Evolutionary conservation across 2,797 vertebrate species (phyloP).

Genomic region (Pipistrellus kuhlii): DNA sequence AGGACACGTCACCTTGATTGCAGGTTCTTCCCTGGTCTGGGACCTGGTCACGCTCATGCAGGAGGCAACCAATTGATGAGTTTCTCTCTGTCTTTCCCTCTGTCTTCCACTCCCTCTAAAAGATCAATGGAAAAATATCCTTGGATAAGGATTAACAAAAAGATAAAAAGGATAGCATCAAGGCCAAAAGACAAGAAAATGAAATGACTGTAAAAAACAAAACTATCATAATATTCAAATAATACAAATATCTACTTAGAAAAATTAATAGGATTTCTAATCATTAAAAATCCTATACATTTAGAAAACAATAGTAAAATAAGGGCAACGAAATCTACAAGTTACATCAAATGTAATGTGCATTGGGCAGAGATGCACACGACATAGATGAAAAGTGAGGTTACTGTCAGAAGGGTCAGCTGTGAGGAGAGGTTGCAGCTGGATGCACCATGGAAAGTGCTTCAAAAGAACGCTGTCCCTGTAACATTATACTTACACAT

Average conservation of each 20-base stretch:
- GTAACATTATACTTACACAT: not conserved
- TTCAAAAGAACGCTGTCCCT: not conserved
- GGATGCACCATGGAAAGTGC: not conserved
- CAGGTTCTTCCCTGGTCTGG: too few relatives aligned
- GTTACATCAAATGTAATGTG: not conserved
- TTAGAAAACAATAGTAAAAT: not conserved
- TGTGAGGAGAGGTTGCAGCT: not conserved
- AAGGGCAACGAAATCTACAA: not conserved
- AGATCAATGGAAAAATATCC: too few relatives aligned
- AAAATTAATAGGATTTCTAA: not conserved
- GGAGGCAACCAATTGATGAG: too few relatives aligned
- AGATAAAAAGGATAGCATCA: not conserved
- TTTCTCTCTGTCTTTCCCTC: too few relatives aligned
- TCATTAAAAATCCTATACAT: not conserved
- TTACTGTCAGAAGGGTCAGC: not conserved
- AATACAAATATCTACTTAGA: not conserved
- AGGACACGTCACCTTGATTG: too few relatives aligned
- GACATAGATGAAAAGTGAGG: not conserved
- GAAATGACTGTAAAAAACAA: slow-evolving; percentile 13
- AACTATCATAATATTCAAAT: not conserved
- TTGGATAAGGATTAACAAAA: too few relatives aligned
- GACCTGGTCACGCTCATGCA: too few relatives aligned
- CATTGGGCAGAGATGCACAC: not conserved
- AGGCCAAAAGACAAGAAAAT: slow-evolving; percentile 8
- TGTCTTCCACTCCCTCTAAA: too few relatives aligned